phyloP scores from a whole-genome alignment of 2,888 invertebrate genomes.

The Acanthosoma haemorrhoidale region DNA sequence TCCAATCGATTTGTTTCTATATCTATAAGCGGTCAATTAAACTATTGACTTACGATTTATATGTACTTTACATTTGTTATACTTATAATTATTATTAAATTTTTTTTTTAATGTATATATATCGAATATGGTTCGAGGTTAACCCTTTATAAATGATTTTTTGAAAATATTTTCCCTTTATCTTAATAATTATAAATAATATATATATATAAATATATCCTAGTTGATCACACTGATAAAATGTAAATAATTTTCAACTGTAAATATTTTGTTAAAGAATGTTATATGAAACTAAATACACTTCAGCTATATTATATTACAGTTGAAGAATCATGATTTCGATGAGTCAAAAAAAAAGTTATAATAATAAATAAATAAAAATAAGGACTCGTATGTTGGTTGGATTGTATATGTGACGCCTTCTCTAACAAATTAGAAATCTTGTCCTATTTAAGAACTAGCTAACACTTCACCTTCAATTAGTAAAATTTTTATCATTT shows the following conservation, averaged over 20 bases:
- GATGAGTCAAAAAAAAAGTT: not conserved
- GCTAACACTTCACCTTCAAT: conserved; percentile 20
- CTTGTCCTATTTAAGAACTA: conserved; percentile 17
- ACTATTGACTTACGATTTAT: conserved; percentile 19
- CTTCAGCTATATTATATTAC: conserved; percentile 7
- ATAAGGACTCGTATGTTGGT: not conserved
- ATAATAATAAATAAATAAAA: not conserved
- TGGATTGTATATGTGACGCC: conserved; percentile 22
- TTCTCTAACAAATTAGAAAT: conserved; percentile 24
- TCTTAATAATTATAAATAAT: conserved; percentile 4
- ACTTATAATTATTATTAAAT: not conserved
- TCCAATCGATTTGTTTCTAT: conserved; percentile 6
- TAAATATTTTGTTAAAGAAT: conserved; percentile 30
- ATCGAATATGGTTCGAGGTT: conserved; percentile 21
- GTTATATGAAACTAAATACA: conserved; percentile 20
- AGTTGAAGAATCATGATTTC: not conserved
- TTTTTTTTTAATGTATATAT: conserved; percentile 16
- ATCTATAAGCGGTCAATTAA: conserved; percentile 20
- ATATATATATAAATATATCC: conserved; percentile 17
- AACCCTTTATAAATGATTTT: not conserved
- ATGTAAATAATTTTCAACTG: conserved; percentile 30
- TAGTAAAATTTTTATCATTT: conserved; percentile 18
- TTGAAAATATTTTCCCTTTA: conserved; percentile 22
- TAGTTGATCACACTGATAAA: conserved; percentile 15
- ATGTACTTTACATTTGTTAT: conserved; percentile 19